Base-by-base conservation (phyloP, 2,888 invertebrate species). In the Hybos culiciformis region DNA sequence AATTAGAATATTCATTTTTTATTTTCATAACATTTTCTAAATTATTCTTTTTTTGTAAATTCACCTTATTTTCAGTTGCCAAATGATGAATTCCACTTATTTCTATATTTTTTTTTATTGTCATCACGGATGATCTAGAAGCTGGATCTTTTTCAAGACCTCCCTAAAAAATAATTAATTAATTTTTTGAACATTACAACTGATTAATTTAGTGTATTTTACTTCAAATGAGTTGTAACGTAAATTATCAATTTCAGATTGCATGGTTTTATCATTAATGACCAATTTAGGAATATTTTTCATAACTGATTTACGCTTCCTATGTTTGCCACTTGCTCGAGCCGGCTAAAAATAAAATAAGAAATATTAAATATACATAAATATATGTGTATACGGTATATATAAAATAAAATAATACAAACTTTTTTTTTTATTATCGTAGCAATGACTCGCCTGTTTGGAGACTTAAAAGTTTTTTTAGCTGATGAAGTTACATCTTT, bases 391-490 rank as follows among this genome's bases (percentile, higher is more conserved):
- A 8, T n/a, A 19, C 17, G 18, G 4, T 2, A 34, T 34, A 34
- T 34, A 19, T 19, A 11, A 5, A 31, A 12, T 11, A 11, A 4
- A 11, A 18, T 18, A n/a, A 34, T 5, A 18, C 19, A 14, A 24
- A 24, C 37, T 3, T 19, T 40, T 39, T 54, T 51, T 18, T 59
- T 51, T 3, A 57, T 53, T 33, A 62, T 49, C 0, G 59, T 61
- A 2, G 56, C 57, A 20, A 63, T 50, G 7, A 62, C 50, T 21
- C 56, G 58, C 6, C 51, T 46, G 4, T 51, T 21, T 1, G 58
- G 54, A 1, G 60, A 54, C 34, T 56, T 61, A 9, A 49, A 47
- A 2, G 48, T 49, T 45, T 37, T 51, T 6, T 9, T 38, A 31
- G 26, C 46, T 39, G 43, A 50, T 24, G 23, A 11, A 0, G 52